A percentile compares a stretch with the other conserved stretches of the same genome.
These are phyloP conservation scores for Tretioscincus oriximinensis DNA, from an alignment of 2,113 vertebrate genomes.

Conservation along the genomic window DNA sequence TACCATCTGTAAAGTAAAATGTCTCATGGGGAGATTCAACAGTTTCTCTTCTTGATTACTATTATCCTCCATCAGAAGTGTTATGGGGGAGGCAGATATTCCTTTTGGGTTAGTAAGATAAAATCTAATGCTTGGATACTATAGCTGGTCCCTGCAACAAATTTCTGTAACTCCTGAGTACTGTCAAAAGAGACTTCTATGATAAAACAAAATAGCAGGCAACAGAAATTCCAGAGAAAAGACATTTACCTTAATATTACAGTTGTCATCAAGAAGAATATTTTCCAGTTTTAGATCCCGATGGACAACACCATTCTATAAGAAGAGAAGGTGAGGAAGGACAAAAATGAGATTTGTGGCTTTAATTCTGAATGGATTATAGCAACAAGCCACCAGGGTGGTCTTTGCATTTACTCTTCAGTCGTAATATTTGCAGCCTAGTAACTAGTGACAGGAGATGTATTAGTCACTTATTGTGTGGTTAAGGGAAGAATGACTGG, in stretches of 20 bases:
- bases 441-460: constrained; percentile 61
- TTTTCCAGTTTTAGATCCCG: constrained; percentile 98
- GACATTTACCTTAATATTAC: constrained; percentile 93
- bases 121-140: background rate
- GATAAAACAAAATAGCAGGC: constrained; percentile 36
- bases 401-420: constrained; percentile 62
- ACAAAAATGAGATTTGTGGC: constrained; percentile 9
- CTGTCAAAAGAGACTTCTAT: constrained; percentile 36
- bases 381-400: constrained; percentile 61
- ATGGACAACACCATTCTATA: constrained; percentile 95
- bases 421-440: constrained; percentile 60
- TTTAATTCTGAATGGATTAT: constrained; percentile 44
- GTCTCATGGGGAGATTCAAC: background rate
- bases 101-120: background rate
- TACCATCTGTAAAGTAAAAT: constrained; percentile 34
- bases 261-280: constrained; percentile 96
- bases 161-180: constrained; percentile 11
- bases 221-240: constrained; percentile 42
- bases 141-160: background rate
- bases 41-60: constrained; percentile 28
- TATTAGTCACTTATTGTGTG: constrained; percentile 77
- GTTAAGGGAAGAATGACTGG: constrained; percentile 78
- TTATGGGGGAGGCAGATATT: background rate
- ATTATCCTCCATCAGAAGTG: background rate
- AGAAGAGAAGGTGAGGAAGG: constrained; percentile 41